These are phyloP conservation scores for Heteractis magnifica DNA, from an alignment of 92 coral and sea anemone genomes.

Conservation along the genomic window DNA sequence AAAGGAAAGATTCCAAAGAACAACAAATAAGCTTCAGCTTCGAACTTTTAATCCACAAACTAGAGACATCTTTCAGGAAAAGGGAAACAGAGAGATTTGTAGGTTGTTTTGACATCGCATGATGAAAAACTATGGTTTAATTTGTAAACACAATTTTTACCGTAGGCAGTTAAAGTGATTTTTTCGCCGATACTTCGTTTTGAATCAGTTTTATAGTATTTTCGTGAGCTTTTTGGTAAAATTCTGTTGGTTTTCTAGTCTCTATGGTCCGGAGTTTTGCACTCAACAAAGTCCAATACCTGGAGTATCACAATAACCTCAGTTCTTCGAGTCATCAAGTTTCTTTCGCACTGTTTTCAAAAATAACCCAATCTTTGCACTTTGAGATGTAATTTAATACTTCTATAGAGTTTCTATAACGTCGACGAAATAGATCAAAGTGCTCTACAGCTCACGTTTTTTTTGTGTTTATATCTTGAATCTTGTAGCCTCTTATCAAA, in stretches of 20 bases:
- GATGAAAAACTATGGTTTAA: too few species aligned
- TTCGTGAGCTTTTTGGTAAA: too few species aligned
- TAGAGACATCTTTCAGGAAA: background rate
- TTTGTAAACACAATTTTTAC: too few species aligned
- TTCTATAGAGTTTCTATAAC: background rate
- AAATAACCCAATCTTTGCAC: background rate
- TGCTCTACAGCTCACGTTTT: background rate
- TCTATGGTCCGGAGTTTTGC: background rate
- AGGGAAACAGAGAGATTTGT: background rate
- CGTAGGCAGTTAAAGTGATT: too few species aligned
- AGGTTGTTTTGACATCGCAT: background rate
- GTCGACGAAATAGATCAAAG: background rate
- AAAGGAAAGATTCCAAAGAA: slow-evolving; percentile 1
- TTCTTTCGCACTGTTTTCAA: background rate
- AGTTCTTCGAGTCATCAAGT: background rate
- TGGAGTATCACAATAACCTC: background rate
- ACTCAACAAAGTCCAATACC: background rate
- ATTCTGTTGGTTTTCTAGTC: too few species aligned
- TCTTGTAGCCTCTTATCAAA: background rate
- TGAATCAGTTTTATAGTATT: too few species aligned
- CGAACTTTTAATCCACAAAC: background rate
- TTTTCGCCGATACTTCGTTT: too few species aligned
- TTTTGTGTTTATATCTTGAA: background rate
- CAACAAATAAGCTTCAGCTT: background rate
- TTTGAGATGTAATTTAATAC: background rate